Evolutionary conservation across 1,140 invertebrate species (phyloP), one percentile per base, ranked within the genome.

Genomic region (Philopotamus ludificatus): DNA sequence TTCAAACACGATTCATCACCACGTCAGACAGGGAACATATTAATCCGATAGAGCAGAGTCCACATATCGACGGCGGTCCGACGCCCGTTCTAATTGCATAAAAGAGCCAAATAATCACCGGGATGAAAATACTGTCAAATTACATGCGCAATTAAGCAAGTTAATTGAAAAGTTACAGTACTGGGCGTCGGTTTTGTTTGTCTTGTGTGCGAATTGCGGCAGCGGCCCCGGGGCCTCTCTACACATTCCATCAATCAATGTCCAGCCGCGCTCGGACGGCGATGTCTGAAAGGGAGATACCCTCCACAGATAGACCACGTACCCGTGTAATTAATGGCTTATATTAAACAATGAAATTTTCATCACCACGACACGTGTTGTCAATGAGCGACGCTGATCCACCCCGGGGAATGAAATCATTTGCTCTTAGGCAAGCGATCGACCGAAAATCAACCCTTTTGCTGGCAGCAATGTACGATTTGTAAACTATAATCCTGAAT

Each of bases 91-190:
- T 15, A 47, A 15, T 47, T 47, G 44, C 44, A 47, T 47, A 47
- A 15, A n/a, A 34, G 28, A 34, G 28, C 10, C 41, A 49, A 49
- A 49, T 1, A 49, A 49, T 2, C 3, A 3, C 16, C n/a, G 22
- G 22, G 3, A 26, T 25, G 18, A 26, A 62, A 62, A 49, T 23
- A 15, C 59, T 26, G 25, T 26, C 4, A 22, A 22, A 25, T 50
- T 62, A 54, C 28, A 41, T 16, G 49, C 28, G 47, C 50, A 63
- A 63, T 63, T 53, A 26, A 18, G 50, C 26, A 7, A 44, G 34
- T 63, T 54, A 63, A 63, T 63, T 63, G 61, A 63, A 63, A 63
- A 63, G 61, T 63, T 63, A 54, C n/a, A n/a, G n/a, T 55, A 60
- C 44, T 8, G 20, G n/a, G 50, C 9, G n/a, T n/a, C n/a, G 15